Base-by-base conservation (phyloP, 1,140 invertebrate genomes). In the Cydia amplana region DNA sequence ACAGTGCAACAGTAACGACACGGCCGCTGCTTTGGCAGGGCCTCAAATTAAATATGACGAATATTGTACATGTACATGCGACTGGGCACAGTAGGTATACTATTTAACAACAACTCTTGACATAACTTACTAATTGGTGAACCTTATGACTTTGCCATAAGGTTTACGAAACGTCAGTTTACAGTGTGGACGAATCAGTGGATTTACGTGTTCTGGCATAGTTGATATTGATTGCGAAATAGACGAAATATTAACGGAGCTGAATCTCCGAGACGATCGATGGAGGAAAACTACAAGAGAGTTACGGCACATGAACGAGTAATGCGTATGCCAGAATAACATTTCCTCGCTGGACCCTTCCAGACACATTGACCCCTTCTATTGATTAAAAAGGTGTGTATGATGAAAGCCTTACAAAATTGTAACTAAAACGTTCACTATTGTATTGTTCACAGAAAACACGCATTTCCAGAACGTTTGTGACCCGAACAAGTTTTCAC, bases 31-130 rank as follows among this genome's bases (percentile, higher is more conserved):
- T 3, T 67, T 67, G 23, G 64, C 64, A 36, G 23, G 16, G 64
- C n/a, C 14, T 67, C 64, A 67, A 67, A 12, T 16, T 14, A 32
- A 36, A 28, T 23, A 67, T 67, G 64, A 67, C 64, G 64, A 36
- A 36, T 67, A 67, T 20, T 36, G n/a, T 4, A 9, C 28, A 40
- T 36, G n/a, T 4, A 9, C 28, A 40, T 14, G n/a, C 28, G 6
- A 67, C 20, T 64, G 63, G 25, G 20, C 25, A 7, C 4, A 14
- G 46, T 49, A n/a, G n/a, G n/a, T n/a, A n/a, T n/a, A 49, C 46
- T 49, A n/a, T n/a, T n/a, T n/a, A 43, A 43, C 43, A 49, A 49
- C 36, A 49, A 49, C 36, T 40, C 1, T 40, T 40, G 36, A 49
- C 1, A 16, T 51, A 2, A 51, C 5, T 51, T 5, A 12, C 10